Evolutionary conservation across 2,113 vertebrate genomes (phyloP).

Genomic region (Xerus inauris): DNA sequence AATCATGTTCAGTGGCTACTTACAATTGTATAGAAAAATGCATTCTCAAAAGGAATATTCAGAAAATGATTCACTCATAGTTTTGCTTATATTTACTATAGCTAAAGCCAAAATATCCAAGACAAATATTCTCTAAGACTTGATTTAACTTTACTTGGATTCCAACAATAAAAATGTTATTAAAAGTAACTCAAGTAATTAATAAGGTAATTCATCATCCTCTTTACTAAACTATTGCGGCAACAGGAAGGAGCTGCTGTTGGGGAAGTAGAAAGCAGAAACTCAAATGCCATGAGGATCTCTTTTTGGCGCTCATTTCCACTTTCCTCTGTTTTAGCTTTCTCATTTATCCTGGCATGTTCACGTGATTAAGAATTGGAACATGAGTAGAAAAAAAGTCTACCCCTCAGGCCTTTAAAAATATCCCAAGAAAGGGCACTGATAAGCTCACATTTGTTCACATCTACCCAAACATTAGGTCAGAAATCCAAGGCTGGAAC

Average conservation of each 20-base stretch:
- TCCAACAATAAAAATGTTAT: neutral
- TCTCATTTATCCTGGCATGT: neutral
- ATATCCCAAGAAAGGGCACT: neutral
- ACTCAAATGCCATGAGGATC: neutral
- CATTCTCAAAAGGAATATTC: neutral
- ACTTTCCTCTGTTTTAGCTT: neutral
- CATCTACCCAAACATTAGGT: neutral
- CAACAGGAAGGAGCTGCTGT: neutral
- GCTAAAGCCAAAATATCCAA: neutral
- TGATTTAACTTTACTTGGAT: neutral
- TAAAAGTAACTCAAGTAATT: neutral
- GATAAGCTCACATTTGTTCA: neutral
- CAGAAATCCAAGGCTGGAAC: neutral
- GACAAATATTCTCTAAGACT: neutral
- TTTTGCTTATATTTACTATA: constrained; percentile 39
- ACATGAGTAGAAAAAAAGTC: neutral
- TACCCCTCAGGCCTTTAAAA: neutral
- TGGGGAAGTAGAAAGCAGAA: neutral
- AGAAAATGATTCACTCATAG: neutral
- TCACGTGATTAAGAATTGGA: neutral
- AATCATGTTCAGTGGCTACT: neutral
- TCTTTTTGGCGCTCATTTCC: neutral
- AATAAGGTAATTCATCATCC: neutral
- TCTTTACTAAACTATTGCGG: neutral
- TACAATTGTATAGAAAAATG: constrained; percentile 16